phyloP scores from a whole-genome alignment of 2,888 invertebrate genomes.

The Patella ulyssiponensis region DNA sequence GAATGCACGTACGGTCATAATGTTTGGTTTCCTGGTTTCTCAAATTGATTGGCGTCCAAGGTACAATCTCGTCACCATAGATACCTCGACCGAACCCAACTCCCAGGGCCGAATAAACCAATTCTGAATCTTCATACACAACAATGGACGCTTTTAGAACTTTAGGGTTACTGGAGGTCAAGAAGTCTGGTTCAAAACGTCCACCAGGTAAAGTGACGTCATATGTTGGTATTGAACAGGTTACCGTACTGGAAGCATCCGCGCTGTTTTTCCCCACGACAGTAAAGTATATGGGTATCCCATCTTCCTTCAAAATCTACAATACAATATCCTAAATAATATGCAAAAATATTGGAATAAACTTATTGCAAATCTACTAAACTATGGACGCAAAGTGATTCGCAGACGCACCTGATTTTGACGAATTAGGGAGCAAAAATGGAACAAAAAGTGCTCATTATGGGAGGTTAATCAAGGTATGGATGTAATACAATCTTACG shows the following conservation, averaged over 20 bases:
- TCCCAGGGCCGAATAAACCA: slow-evolving; percentile 18
- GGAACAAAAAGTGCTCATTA: no score
- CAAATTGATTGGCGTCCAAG: slow-evolving; percentile 19
- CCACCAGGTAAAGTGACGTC: slow-evolving; percentile 52
- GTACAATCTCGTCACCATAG: slow-evolving; percentile 22
- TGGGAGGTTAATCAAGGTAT: no score
- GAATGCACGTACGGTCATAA: slow-evolving; percentile 21
- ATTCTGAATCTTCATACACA: slow-evolving; percentile 49
- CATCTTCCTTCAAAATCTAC: slow-evolving; percentile 23
- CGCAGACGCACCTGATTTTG: no score
- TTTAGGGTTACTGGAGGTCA: slow-evolving; percentile 48
- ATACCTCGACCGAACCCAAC: slow-evolving; percentile 27
- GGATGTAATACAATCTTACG: no score
- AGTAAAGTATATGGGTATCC: slow-evolving; percentile 51
- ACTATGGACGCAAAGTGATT: no score
- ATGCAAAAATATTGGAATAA: no score
- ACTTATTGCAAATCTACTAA: no score
- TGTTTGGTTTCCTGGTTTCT: neutral
- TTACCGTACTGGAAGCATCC: slow-evolving; percentile 39
- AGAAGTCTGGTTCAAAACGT: slow-evolving; percentile 43
- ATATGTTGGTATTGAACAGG: slow-evolving; percentile 48
- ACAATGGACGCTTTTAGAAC: slow-evolving; percentile 43
- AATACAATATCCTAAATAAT: no score
- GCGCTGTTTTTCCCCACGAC: slow-evolving; percentile 51
- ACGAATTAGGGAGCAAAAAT: no score